These are phyloP conservation scores for Adoxophyes honmai DNA, from an alignment of 1,140 invertebrate species.

Conservation along the genomic window DNA sequence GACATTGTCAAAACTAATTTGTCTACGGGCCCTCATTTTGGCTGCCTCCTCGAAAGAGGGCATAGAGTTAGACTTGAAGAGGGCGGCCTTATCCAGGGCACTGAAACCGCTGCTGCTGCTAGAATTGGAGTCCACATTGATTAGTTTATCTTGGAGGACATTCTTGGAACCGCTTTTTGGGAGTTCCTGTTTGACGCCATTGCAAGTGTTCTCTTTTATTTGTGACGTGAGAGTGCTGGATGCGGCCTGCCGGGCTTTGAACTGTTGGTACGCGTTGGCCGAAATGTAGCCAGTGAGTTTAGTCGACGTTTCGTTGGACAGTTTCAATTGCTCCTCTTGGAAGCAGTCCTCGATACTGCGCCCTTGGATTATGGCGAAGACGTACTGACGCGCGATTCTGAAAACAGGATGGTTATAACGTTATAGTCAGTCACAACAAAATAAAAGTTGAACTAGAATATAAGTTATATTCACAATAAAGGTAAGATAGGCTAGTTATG, in stretches of 20 bases:
- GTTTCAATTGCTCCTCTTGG: slow-evolving; percentile 64
- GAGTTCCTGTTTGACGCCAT: slow-evolving; percentile 42
- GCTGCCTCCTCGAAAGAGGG: slow-evolving; percentile 63
- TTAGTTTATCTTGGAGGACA: slow-evolving; percentile 71
- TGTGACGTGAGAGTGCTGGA: slow-evolving; percentile 44
- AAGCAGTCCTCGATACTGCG: slow-evolving; percentile 78
- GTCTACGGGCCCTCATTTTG: slow-evolving; percentile 64
- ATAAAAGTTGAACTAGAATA: too few species aligned
- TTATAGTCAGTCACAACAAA: too few species aligned
- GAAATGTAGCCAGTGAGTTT: slow-evolving; percentile 70
- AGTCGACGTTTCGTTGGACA: slow-evolving; percentile 41
- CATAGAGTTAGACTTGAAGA: slow-evolving; percentile 64
- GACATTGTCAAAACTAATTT: slow-evolving; percentile 73
- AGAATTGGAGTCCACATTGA: slow-evolving; percentile 67
- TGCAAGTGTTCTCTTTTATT: slow-evolving; percentile 66
- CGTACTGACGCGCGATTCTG: slow-evolving; percentile 80
- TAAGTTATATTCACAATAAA: too few species aligned
- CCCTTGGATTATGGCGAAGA: slow-evolving; percentile 79
- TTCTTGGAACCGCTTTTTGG: slow-evolving; percentile 56
- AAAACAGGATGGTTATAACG: neutral
- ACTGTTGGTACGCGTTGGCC: slow-evolving; percentile 52
- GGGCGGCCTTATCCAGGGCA: slow-evolving; percentile 43
- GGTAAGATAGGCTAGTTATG: too few species aligned
- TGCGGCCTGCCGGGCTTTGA: slow-evolving; percentile 37
- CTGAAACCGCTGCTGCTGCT: slow-evolving; percentile 52